phyloP scores from a whole-genome alignment of 2,888 invertebrate species.

The Achlya flavicornis region DNA sequence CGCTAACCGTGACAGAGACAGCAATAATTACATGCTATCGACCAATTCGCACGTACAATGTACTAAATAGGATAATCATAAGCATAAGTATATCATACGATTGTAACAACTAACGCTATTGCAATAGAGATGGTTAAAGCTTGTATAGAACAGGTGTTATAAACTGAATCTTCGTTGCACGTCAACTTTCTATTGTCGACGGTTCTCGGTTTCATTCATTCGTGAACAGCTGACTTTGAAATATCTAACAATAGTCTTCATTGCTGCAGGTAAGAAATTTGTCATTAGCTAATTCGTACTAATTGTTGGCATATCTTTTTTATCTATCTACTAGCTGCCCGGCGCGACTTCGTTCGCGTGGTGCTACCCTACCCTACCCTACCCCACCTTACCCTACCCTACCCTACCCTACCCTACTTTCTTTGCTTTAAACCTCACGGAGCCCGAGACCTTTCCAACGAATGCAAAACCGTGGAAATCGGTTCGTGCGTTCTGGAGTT shows the following conservation, averaged over 20 bases:
- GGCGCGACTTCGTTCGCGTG: no score
- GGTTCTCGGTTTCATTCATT: conserved; percentile 41
- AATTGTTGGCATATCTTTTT: no score
- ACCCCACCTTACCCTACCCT: no score
- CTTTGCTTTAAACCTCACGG: no score
- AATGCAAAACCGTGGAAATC: no score
- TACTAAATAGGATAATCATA: neutral
- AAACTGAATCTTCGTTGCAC: neutral
- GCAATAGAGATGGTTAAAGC: conserved; percentile 26
- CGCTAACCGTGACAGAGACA: conserved; percentile 21
- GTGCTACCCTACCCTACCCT: no score
- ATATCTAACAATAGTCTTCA: conserved; percentile 16
- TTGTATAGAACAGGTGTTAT: neutral
- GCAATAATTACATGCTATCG: conserved; percentile 37
- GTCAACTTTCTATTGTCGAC: conserved; percentile 43
- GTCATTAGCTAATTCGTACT: no score
- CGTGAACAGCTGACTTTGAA: conserved; percentile 38
- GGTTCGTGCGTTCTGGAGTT: no score
- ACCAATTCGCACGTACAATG: conserved; percentile 40
- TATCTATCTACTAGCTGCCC: no score
- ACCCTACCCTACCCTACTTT: no score
- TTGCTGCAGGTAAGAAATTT: neutral
- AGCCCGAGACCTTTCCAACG: no score
- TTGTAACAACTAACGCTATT: conserved; percentile 23
- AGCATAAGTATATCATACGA: neutral